Conservation (phyloP, 2,113 vertebrate genomes). For the Corvus moneduloides region DNA sequence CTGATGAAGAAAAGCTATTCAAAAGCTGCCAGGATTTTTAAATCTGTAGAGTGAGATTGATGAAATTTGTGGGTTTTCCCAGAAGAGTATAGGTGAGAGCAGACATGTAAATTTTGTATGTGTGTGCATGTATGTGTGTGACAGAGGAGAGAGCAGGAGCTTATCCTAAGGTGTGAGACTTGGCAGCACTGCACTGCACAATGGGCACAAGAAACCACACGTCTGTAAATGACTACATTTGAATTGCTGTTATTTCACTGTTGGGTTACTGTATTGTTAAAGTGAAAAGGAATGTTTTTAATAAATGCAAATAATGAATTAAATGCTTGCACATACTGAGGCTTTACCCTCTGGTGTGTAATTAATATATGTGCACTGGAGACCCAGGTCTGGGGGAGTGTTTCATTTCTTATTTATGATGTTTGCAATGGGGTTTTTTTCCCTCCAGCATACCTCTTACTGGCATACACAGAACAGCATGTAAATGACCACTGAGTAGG, state of each 20-base stretch:
- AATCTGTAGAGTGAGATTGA: slow-evolving; percentile 61
- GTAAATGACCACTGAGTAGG: slow-evolving; percentile 56
- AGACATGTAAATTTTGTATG: slow-evolving; percentile 56
- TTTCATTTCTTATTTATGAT: slow-evolving; percentile 71
- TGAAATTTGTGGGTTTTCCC: slow-evolving; percentile 64
- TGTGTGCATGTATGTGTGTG: background rate
- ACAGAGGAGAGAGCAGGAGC: slow-evolving; percentile 17
- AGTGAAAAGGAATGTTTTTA: slow-evolving; percentile 70
- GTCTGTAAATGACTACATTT: slow-evolving; percentile 57
- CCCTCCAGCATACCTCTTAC: background rate
- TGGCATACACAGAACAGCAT: background rate
- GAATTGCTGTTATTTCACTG: slow-evolving; percentile 54
- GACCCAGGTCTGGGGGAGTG: slow-evolving; percentile 55
- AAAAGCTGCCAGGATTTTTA: slow-evolving; percentile 68
- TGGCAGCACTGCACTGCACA: slow-evolving; percentile 47
- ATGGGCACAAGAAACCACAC: slow-evolving; percentile 58
- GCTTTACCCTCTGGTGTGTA: slow-evolving; percentile 49
- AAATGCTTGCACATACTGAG: slow-evolving; percentile 44
- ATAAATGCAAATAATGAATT: slow-evolving; percentile 70
- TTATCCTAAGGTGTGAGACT: slow-evolving; percentile 64
- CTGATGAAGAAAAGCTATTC: slow-evolving; percentile 72
- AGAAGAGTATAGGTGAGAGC: slow-evolving; percentile 59
- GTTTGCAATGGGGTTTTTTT: background rate
- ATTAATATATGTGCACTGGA: slow-evolving; percentile 54
- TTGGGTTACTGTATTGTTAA: slow-evolving; percentile 63